phyloP scores from a whole-genome alignment of 2,797 vertebrate genomes.

The Agapornis canus region DNA sequence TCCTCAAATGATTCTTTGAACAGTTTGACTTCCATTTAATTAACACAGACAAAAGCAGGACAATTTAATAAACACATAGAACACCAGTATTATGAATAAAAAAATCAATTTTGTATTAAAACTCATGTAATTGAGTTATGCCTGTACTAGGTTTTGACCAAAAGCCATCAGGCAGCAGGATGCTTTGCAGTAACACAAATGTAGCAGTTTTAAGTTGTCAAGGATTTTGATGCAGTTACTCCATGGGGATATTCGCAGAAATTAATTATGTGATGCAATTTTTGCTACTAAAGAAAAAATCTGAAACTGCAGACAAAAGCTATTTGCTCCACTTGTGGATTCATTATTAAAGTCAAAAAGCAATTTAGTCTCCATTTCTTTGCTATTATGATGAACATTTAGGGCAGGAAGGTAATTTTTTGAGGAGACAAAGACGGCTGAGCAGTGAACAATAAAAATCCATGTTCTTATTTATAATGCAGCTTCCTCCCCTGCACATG shows the following conservation, averaged over 20 bases:
- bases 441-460: neutral
- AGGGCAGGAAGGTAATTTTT: neutral
- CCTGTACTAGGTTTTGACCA: constrained; percentile 23
- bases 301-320: neutral
- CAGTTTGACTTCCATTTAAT: constrained; percentile 15
- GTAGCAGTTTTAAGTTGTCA: neutral
- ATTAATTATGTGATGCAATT: neutral
- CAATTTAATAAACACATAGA: constrained; percentile 14
- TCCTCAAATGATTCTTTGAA: neutral
- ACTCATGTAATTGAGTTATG: neutral
- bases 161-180: neutral
- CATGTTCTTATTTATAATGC: neutral
- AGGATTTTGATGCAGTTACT: neutral
- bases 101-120: constrained; percentile 24
- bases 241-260: neutral
- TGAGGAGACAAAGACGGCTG: neutral
- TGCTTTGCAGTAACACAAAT: neutral
- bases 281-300: constrained; percentile 6
- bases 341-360: neutral
- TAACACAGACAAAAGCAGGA: neutral
- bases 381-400: neutral
- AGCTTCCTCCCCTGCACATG: neutral
- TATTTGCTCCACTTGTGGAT: neutral
- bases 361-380: neutral
- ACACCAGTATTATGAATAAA: neutral